Base-by-base conservation (phyloP, 2,113 vertebrate species). In the Oncorhynchus nerka region DNA sequence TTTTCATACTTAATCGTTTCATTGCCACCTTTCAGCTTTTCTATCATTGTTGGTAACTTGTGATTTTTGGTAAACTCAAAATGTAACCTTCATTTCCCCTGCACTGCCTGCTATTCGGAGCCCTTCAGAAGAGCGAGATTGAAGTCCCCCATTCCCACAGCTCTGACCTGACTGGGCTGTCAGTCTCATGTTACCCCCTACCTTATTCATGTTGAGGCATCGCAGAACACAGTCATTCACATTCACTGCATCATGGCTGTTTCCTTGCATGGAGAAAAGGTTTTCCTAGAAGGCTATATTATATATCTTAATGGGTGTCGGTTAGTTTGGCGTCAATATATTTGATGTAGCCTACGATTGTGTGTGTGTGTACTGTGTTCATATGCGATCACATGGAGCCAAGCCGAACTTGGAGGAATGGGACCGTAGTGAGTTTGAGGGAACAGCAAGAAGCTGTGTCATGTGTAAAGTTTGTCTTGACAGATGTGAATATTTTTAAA, bases 31-130 rank as follows among this genome's bases (percentile, higher is more conserved):
- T 12, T 16, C 4, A 13, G 12, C 49, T 64, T 64, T 64, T 64
- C 20, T 22, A 24, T 64, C 61, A 64, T 22, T 22, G 8, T 45
- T 45, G 39, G 39, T 39, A 39, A 39, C 34, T 8, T 39, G 7
- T 39, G 34, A 39, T 39, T 39, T 39, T 20, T 24, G 19, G n/a
- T 2, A 24, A 11, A 24, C 20, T 16, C 1, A 3, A 24, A 64
- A 8, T 2, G 8, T 22, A 3, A 22, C 22, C 6, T 16, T 64
- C 11, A 16, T 13, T 64, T 22, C n/a, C 61, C 4, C 74, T 79
- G 74, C 75, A 78, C 81, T 86, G 75, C 68, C 75, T 66, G 78
- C 78, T 85, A 78, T 86, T 86, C 82, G 71, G 75, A 83, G 78
- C 78, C 79, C 77, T 67, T 68, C 9, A 3, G 49, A n/a, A 74